Base-by-base conservation (phyloP, 2,113 vertebrate genomes). In the Corapipo altera region DNA sequence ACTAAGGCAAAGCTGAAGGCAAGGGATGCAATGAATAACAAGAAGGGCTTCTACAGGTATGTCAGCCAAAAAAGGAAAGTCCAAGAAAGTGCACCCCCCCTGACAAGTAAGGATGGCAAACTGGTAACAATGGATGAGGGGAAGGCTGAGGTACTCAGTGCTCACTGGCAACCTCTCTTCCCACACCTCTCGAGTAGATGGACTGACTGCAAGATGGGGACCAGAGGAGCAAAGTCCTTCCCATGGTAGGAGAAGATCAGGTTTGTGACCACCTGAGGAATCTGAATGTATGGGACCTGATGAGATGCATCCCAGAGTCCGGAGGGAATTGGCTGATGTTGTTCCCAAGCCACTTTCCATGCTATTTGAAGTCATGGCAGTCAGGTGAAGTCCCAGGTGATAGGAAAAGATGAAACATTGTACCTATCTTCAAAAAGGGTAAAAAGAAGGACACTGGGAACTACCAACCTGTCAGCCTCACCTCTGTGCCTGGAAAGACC, bases 151-250 rank as follows among this genome's bases (percentile, higher is more conserved):
- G 28, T 67, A n/a, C 54, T 61, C 46, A 75, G n/a, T 48, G 20
- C 52, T 59, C 28, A 14, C 46, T 75, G 61, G 12, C 54, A 82
- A 39, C 39, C 46, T 46, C 15, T 39, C 46, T 46, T 39, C 70
- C 28, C n/a, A 41, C 1, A 1, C 37, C 32, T 82, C 28, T 61
- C 0, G 0, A 12, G 39, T 17, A 30, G 33, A 26, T 30, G 61
- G 33, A 46, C 54, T 46, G 44, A 46, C 44, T 39, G 37, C 61
- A 39, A 15, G 33, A 21, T 74, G 52, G 46, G 23, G 10, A 59
- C 77, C 52, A 39, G 39, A 33, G 13, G 28, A 52, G 33, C 23
- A 54, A 21, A 51, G 12, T 44, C 51, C 15, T 22, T 81, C 15
- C 27, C 59, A 11, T 27, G 51, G 21, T 43, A 51, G 59, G 43